Percentiles rank a stretch among this genome's conserved stretches.
Conservation (phyloP, 1,140 invertebrate species). For the Aphidius ervi region DNA sequence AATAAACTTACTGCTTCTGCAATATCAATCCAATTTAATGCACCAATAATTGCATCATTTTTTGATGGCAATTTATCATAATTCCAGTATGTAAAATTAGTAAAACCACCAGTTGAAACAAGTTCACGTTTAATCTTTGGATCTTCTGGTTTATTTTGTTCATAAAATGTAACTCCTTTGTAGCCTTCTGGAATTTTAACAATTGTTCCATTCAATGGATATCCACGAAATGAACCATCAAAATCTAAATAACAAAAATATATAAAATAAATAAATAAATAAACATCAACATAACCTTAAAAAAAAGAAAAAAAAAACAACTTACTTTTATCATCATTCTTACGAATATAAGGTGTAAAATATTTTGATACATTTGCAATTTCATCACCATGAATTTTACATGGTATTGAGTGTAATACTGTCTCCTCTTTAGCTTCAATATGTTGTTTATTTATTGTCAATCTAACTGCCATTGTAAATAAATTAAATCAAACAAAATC, state of each 20-base stretch:
- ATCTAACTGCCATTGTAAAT: slow-evolving; percentile 51
- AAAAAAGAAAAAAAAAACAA: slow-evolving; percentile 22
- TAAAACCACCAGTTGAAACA: slow-evolving; percentile 60
- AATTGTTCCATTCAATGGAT: slow-evolving; percentile 63
- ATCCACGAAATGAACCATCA: slow-evolving; percentile 63
- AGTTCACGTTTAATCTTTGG: slow-evolving; percentile 62
- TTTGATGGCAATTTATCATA: slow-evolving; percentile 69
- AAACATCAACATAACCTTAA: background rate
- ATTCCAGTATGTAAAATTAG: slow-evolving; percentile 71
- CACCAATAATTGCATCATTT: slow-evolving; percentile 64
- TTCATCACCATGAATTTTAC: slow-evolving; percentile 67
- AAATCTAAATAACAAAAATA: slow-evolving; percentile 41
- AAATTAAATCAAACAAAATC: slow-evolving; percentile 3
- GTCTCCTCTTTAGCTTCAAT: slow-evolving; percentile 40
- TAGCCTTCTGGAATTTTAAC: slow-evolving; percentile 61
- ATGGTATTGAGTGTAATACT: slow-evolving; percentile 68
- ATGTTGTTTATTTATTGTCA: slow-evolving; percentile 53
- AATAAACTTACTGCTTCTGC: slow-evolving; percentile 63
- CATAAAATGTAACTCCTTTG: slow-evolving; percentile 63
- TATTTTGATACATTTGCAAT: slow-evolving; percentile 65
- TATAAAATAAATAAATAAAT: background rate
- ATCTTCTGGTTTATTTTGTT: slow-evolving; percentile 58
- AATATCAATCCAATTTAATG: slow-evolving; percentile 74
- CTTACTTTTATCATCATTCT: slow-evolving; percentile 45
- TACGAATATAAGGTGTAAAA: slow-evolving; percentile 62